Conservation (phyloP, 2,888 invertebrate species). For the Papilio gigon region DNA sequence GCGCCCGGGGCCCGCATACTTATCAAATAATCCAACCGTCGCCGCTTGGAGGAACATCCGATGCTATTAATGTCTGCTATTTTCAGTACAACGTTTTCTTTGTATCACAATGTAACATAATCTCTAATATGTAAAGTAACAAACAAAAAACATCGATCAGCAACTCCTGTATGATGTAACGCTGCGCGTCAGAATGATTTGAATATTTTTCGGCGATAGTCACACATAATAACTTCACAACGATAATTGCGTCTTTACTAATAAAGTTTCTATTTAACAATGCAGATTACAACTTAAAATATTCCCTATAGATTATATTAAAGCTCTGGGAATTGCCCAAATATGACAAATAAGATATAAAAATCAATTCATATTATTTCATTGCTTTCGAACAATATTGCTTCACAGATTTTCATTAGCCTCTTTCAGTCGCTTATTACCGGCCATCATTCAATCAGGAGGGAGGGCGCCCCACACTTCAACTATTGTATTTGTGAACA, state of each 20-base stretch:
- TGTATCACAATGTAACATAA: conserved; percentile 8
- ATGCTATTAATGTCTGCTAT: conserved; percentile 14
- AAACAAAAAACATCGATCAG: neutral
- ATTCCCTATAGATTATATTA: neutral
- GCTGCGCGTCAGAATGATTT: too few relatives aligned
- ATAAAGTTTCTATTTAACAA: too few relatives aligned
- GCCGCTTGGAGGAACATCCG: conserved; percentile 8
- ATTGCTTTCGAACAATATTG: neutral
- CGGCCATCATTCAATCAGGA: conserved; percentile 13
- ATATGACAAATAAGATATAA: neutral
- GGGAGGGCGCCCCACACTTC: conserved; percentile 3
- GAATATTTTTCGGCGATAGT: too few relatives aligned
- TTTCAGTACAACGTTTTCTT: conserved; percentile 12
- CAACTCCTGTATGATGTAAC: too few relatives aligned
- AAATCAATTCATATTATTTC: neutral
- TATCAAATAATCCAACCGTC: conserved; percentile 29
- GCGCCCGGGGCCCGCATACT: conserved; percentile 40
- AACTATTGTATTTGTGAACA: neutral
- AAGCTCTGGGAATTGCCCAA: neutral
- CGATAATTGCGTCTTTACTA: too few relatives aligned
- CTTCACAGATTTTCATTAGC: neutral
- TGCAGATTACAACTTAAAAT: neutral
- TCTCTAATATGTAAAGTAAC: neutral
- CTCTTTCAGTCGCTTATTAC: neutral
- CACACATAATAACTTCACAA: too few relatives aligned